These are phyloP conservation scores for Colaptes auratus DNA, from an alignment of 2,113 vertebrate genomes.

Conservation along the genomic window DNA sequence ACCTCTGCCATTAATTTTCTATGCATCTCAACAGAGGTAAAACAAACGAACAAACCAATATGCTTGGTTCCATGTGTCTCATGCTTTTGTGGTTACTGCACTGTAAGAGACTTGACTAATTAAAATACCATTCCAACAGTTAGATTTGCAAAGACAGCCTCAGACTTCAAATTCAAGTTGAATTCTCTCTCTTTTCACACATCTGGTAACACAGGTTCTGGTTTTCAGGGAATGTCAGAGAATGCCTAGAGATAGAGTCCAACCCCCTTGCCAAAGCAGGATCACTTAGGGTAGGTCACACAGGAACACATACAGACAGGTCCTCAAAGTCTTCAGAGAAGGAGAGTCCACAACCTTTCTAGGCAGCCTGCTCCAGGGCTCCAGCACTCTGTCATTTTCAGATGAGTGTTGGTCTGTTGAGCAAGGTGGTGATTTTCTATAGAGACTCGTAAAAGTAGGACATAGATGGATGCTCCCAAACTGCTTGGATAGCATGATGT, in stretches of 20 bases:
- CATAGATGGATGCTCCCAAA: neutral
- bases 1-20: neutral
- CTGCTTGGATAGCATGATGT: rapidly evolving
- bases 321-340: no score
- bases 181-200: neutral
- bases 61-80: neutral
- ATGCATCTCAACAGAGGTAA: neutral
- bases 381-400: neutral
- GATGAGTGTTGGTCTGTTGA: neutral
- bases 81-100: neutral
- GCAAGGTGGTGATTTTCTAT: neutral
- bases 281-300: no score
- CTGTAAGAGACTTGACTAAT: neutral
- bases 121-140: neutral
- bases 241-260: no score
- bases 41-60: neutral
- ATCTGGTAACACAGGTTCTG: neutral
- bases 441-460: neutral
- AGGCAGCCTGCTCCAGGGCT: no score
- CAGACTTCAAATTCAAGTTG: neutral
- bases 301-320: no score
- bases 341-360: no score
- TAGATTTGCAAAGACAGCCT: neutral
- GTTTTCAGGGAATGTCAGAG: neutral
- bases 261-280: no score